These are phyloP conservation scores for Netelia melanura DNA, from an alignment of 2,888 invertebrate genomes.

Conservation along the genomic window DNA sequence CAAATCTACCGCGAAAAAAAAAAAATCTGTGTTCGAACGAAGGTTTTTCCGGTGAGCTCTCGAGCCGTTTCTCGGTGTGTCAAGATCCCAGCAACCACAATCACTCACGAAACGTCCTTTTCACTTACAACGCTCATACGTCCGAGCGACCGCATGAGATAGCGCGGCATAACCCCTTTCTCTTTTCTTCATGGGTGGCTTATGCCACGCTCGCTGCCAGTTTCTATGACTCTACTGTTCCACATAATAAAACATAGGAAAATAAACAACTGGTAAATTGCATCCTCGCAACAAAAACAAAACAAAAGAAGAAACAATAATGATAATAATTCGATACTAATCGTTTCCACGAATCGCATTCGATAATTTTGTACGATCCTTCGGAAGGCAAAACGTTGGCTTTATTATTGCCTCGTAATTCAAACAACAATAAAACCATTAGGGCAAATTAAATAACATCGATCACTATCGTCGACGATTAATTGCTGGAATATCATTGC, in stretches of 20 bases:
- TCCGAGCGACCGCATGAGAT: slow-evolving; percentile 76
- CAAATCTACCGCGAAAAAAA: slow-evolving; percentile 38
- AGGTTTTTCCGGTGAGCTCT: slow-evolving; percentile 74
- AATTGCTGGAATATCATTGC: slow-evolving; percentile 61
- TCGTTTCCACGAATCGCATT: slow-evolving; percentile 48
- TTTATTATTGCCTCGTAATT: slow-evolving; percentile 21
- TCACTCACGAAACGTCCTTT: slow-evolving; percentile 84
- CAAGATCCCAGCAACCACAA: slow-evolving; percentile 83
- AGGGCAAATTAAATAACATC: slow-evolving; percentile 56
- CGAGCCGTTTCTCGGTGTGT: slow-evolving; percentile 73
- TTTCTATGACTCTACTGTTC: slow-evolving; percentile 21
- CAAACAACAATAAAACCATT: slow-evolving; percentile 62
- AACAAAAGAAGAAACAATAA: neutral
- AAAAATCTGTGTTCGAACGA: slow-evolving; percentile 23
- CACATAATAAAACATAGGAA: slow-evolving; percentile 23
- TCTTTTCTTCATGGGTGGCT: slow-evolving; percentile 75
- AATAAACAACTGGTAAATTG: neutral
- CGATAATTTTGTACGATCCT: neutral
- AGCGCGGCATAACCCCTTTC: slow-evolving; percentile 76
- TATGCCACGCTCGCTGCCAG: slow-evolving; percentile 53
- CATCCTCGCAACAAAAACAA: slow-evolving; percentile 5
- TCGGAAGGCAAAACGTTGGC: slow-evolving; percentile 10
- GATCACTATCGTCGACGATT: slow-evolving; percentile 58
- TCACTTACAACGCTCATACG: slow-evolving; percentile 83
- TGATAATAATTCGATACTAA: slow-evolving; percentile 37